A percentile compares a stretch with the other conserved stretches of the same genome.
These are phyloP conservation scores for Cladorhizidae sp. DNA, from an alignment of 37 sponge, comb jelly and placozoan species.

Conservation along the genomic window DNA sequence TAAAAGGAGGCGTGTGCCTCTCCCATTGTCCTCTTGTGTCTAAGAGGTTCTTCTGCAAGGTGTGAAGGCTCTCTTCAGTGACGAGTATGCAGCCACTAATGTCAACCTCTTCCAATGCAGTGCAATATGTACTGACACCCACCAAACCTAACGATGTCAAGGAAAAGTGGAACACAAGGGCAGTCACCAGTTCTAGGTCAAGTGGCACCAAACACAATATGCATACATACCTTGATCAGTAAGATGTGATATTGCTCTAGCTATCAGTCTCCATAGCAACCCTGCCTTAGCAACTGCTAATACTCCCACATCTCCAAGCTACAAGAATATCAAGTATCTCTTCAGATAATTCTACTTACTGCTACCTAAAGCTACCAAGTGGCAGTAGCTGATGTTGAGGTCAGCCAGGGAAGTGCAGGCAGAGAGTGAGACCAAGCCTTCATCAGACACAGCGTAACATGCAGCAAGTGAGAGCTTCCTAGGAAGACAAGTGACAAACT, in stretches of 20 bases:
- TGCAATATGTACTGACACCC: slow-evolving; percentile 21
- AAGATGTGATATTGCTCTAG: slow-evolving; percentile 44
- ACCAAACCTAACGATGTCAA: slow-evolving; percentile 31
- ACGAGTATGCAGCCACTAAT: slow-evolving; percentile 58
- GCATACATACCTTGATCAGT: slow-evolving; percentile 50
- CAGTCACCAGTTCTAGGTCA: background rate
- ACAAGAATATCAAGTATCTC: background rate
- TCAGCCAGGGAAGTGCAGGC: slow-evolving; percentile 28
- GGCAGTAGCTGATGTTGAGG: slow-evolving; percentile 69
- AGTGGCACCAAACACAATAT: too few relatives aligned
- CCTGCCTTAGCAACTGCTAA: slow-evolving; percentile 2
- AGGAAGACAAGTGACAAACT: too few relatives aligned
- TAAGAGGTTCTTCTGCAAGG: slow-evolving; percentile 41
- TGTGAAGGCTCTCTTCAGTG: slow-evolving; percentile 29
- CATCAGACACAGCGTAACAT: slow-evolving; percentile 51
- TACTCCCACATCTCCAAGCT: slow-evolving; percentile 63
- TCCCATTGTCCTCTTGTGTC: slow-evolving; percentile 3
- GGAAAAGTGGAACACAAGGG: background rate
- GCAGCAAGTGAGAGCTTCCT: slow-evolving; percentile 61
- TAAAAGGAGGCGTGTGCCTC: background rate
- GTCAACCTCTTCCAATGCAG: slow-evolving; percentile 41
- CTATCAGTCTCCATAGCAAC: slow-evolving; percentile 22
- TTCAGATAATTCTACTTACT: too few relatives aligned
- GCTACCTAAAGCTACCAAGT: slow-evolving; percentile 50
- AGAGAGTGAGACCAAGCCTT: slow-evolving; percentile 26